These are phyloP conservation scores for Anabas testudineus DNA, from an alignment of 2,797 vertebrate species.

Conservation along the genomic window DNA sequence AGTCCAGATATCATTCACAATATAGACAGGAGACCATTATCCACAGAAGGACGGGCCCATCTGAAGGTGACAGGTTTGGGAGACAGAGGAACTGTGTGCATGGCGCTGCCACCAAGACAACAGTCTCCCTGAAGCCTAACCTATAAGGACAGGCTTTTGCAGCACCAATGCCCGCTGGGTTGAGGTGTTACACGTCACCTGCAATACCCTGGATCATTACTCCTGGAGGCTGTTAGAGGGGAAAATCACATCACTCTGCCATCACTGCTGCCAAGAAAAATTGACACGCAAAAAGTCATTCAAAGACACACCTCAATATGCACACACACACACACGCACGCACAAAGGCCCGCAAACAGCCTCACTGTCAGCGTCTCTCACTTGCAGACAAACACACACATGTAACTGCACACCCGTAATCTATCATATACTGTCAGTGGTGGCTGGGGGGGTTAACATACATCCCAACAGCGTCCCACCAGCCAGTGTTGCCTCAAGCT, in stretches of 20 bases:
- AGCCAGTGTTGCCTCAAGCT: slow-evolving; percentile 53
- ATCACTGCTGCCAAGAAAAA: slow-evolving; percentile 65
- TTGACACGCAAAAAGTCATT: slow-evolving; percentile 66
- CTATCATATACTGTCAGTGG: slow-evolving; percentile 52
- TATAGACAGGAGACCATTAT: slow-evolving; percentile 75
- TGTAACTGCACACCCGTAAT: slow-evolving; percentile 44
- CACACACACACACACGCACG: slow-evolving; percentile 29
- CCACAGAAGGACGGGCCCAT: slow-evolving; percentile 63
- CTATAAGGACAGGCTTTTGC: slow-evolving; percentile 60
- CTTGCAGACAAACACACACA: slow-evolving; percentile 43
- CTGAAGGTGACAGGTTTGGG: slow-evolving; percentile 68
- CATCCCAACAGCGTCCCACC: slow-evolving; percentile 48
- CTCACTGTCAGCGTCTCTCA: neutral
- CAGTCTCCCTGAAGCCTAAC: slow-evolving; percentile 60
- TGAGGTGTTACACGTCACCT: slow-evolving; percentile 76
- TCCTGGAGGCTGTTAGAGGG: slow-evolving; percentile 73
- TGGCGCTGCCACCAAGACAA: slow-evolving; percentile 55
- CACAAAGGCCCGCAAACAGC: slow-evolving; percentile 13
- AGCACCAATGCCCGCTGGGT: slow-evolving; percentile 62
- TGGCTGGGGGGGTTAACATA: slow-evolving; percentile 52
- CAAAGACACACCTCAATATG: slow-evolving; percentile 46
- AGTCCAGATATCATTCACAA: slow-evolving; percentile 79
- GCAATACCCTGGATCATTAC: slow-evolving; percentile 80
- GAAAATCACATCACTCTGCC: slow-evolving; percentile 74
- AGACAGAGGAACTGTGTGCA: slow-evolving; percentile 50